Base-by-base conservation (phyloP, 2,113 vertebrate species). In the Crotophaga sulcirostris region DNA sequence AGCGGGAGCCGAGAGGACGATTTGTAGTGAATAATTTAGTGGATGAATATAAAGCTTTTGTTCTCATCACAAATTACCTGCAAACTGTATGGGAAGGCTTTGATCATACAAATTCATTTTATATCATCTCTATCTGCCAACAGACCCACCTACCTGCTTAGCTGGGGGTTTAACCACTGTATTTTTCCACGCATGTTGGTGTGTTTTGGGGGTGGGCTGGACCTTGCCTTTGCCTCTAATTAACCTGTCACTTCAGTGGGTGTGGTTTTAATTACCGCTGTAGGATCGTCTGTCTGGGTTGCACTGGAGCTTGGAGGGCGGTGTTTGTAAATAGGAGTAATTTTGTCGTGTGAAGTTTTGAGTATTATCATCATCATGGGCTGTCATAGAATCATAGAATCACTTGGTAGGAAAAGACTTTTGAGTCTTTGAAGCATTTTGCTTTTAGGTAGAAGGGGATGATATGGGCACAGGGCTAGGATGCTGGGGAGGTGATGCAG, bases 21-120 rank as follows among this genome's bases (percentile, higher is more conserved):
- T 91, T 90, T 55, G 72, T 69, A 44, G 87, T 95, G 95, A 97
- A 97, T 96, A 96, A 96, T 96, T 97, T 94, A 96, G 96, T 69
- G 79, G 94, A 62, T 90, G 93, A 96, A 95, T 96, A 91, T 96
- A 97, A 96, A 90, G 89, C 94, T 97, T 97, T 97, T 97, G 96
- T 97, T 97, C 95, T 93, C 75, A 1, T 84, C 38, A n/a, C 91
- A 87, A 95, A 97, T 96, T 96, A 96, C 93, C 95, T 91, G 96
- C 26, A 44, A 91, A 94, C 87, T 70, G 92, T 60, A 90, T 16
- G 85, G 90, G 94, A 90, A 95, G 94, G 90, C 89, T 97, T 93
- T 95, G 95, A 94, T 96, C 51, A 31, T 80, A 83, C 94, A 90
- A 85, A 96, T 83, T 77, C 91, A 28, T 94, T 95, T 83, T 66